phyloP scores from a whole-genome alignment of 2,797 vertebrate species.

The Sparus aurata region DNA sequence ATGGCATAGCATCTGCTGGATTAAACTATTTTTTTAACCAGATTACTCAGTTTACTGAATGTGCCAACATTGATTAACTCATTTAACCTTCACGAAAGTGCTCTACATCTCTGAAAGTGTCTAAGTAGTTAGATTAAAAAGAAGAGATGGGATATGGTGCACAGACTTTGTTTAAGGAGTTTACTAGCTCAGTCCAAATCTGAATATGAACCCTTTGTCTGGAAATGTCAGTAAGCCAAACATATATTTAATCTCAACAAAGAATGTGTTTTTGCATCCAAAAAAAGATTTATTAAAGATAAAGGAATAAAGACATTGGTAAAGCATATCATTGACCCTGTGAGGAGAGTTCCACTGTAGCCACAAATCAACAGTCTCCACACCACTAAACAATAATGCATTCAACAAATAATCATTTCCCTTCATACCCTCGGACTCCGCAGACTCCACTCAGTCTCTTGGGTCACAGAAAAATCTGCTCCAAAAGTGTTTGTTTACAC shows the following conservation, averaged over 20 bases:
- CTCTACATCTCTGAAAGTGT: too few species aligned
- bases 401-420: slow-evolving; percentile 71
- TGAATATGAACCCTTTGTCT: slow-evolving; percentile 44
- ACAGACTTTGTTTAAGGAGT: slow-evolving; percentile 5
- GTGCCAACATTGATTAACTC: too few species aligned
- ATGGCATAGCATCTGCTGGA: neutral
- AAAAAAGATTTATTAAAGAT: slow-evolving; percentile 49
- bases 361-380: slow-evolving; percentile 66
- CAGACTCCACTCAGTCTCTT: slow-evolving; percentile 68
- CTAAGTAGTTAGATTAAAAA: neutral
- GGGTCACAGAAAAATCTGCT: slow-evolving; percentile 44
- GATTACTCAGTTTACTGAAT: neutral
- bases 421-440: slow-evolving; percentile 47
- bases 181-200: slow-evolving; percentile 4
- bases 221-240: slow-evolving; percentile 30
- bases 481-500: slow-evolving; percentile 66
- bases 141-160: neutral
- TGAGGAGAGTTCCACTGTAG: slow-evolving; percentile 50
- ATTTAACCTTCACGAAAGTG: too few species aligned
- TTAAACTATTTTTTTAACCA: neutral
- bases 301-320: slow-evolving; percentile 38
- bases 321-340: slow-evolving; percentile 58
- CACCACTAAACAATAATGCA: slow-evolving; percentile 67
- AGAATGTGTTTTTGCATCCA: slow-evolving; percentile 31
- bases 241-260: slow-evolving; percentile 36